Evolutionary conservation across 2,797 vertebrate species (phyloP).

Genomic region (Heliangelus exortis): DNA sequence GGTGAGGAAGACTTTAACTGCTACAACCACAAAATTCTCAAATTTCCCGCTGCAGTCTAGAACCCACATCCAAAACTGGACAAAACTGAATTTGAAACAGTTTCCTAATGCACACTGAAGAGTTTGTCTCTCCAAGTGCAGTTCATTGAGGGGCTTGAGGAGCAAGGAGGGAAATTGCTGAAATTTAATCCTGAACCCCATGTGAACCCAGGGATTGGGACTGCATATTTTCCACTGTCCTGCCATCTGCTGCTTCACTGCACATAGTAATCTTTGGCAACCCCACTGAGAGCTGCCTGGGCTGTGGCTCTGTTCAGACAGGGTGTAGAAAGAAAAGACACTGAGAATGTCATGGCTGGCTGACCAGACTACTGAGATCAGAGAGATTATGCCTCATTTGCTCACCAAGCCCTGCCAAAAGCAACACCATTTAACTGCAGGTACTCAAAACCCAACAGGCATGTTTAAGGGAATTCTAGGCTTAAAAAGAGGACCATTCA

Average conservation of each 20-base stretch:
- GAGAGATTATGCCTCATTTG: constrained; percentile 84
- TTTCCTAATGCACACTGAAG: background rate
- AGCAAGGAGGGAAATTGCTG: constrained; percentile 58
- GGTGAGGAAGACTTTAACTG: background rate
- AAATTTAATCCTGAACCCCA: constrained; percentile 79
- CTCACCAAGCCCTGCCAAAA: constrained; percentile 82
- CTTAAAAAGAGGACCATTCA: constrained; percentile 76
- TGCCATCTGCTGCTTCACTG: constrained; percentile 76
- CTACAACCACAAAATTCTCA: background rate
- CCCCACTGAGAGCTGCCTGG: constrained; percentile 79
- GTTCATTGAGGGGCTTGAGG: constrained; percentile 9
- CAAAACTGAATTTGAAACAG: background rate
- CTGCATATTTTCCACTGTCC: constrained; percentile 68
- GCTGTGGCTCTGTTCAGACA: constrained; percentile 77
- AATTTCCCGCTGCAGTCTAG: background rate
- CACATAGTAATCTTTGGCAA: constrained; percentile 82
- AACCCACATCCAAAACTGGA: background rate
- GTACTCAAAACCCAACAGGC: constrained; percentile 80
- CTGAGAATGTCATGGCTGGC: constrained; percentile 80
- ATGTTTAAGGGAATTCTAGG: constrained; percentile 75
- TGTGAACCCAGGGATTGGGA: constrained; percentile 68
- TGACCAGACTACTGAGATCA: constrained; percentile 82
- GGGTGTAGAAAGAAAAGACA: constrained; percentile 83
- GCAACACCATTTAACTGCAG: constrained; percentile 85
- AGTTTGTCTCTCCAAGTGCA: constrained; percentile 32